These are phyloP conservation scores for Irena cyanogastra DNA, from an alignment of 2,113 vertebrate genomes.

Conservation along the genomic window DNA sequence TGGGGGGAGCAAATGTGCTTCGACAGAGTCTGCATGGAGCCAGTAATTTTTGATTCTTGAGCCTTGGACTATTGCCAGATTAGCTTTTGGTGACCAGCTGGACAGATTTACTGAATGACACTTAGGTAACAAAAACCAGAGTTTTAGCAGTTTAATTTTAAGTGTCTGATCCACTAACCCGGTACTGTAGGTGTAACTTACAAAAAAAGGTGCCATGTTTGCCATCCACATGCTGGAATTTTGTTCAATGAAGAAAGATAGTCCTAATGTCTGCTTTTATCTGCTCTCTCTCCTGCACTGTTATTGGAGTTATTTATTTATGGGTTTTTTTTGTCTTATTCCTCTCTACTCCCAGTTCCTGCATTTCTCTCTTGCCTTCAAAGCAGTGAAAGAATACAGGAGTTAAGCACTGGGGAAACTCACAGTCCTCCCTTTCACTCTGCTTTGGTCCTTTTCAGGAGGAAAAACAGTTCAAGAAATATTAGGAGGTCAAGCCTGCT, in stretches of 20 bases:
- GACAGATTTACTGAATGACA: neutral
- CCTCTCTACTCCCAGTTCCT: neutral
- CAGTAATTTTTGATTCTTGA: neutral
- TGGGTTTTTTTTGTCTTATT: neutral
- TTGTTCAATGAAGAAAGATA: neutral
- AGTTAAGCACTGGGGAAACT: neutral
- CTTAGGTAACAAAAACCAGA: neutral
- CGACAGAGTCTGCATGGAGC: rapidly evolving
- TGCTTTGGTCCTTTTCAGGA: neutral
- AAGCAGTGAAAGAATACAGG: neutral
- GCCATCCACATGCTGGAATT: neutral
- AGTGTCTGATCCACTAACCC: neutral
- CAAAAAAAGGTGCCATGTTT: neutral
- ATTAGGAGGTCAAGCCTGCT: neutral
- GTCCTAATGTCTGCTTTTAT: neutral
- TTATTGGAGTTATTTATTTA: neutral
- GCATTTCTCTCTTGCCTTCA: neutral
- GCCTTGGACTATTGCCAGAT: neutral
- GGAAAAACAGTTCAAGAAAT: neutral
- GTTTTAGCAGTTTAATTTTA: neutral
- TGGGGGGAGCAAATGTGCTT: neutral
- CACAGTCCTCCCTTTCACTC: neutral
- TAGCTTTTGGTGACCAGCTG: neutral
- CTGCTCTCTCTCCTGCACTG: neutral
- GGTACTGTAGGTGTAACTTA: neutral